Percentiles rank a stretch among this genome's conserved stretches.
Evolutionary conservation across 2,888 invertebrate species (phyloP).

Genomic region (Dasypogon diadema): DNA sequence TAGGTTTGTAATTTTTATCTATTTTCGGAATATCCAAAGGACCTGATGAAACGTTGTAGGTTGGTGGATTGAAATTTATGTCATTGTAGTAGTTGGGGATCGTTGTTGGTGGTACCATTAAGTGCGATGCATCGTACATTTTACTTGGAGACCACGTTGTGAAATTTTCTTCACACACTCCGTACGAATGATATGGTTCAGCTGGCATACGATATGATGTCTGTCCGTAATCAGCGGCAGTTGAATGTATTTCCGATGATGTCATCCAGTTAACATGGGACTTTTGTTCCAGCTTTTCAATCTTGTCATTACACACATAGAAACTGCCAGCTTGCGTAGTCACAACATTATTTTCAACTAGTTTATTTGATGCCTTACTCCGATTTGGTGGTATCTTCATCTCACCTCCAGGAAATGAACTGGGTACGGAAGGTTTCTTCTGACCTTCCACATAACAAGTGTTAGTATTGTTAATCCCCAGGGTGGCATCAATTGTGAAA

Average conservation of each 20-base stretch:
- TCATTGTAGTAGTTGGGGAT: slow-evolving; percentile 58
- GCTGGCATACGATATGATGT: not conserved
- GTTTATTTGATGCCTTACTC: not conserved
- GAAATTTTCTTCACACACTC: slow-evolving; percentile 67
- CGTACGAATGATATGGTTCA: slow-evolving; percentile 57
- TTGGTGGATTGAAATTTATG: not conserved
- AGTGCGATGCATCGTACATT: slow-evolving; percentile 57
- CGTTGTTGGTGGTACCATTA: slow-evolving; percentile 67
- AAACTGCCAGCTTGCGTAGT: slow-evolving; percentile 52
- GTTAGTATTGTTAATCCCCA: slow-evolving; percentile 26
- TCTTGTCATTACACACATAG: slow-evolving; percentile 56
- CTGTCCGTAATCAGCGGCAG: not conserved
- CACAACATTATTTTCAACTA: not conserved
- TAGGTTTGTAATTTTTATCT: slow-evolving; percentile 56
- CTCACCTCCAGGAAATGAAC: not conserved
- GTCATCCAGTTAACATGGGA: slow-evolving; percentile 59
- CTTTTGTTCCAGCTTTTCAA: slow-evolving; percentile 51
- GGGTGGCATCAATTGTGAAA: slow-evolving; percentile 54
- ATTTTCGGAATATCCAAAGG: slow-evolving; percentile 17
- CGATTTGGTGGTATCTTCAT: not conserved
- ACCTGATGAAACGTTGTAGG: not conserved
- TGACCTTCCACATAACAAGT: slow-evolving; percentile 2
- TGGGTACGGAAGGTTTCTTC: not conserved
- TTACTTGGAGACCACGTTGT: slow-evolving; percentile 73
- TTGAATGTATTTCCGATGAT: slow-evolving; percentile 9